phyloP scores from a whole-genome alignment of 2,113 vertebrate genomes.

The Clarias magur region DNA sequence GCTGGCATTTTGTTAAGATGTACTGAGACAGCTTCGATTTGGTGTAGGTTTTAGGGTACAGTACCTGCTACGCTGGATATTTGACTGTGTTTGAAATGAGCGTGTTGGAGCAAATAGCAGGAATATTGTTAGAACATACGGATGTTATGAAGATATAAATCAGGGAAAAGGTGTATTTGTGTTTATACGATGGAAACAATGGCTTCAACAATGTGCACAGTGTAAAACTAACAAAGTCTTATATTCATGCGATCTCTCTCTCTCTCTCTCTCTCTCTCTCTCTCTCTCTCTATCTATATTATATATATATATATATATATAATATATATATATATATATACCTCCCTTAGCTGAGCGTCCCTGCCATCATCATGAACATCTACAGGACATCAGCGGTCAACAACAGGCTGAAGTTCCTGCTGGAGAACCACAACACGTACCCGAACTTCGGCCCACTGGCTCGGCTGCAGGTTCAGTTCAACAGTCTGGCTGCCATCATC shows the following conservation, averaged over 20 bases:
- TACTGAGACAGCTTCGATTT: neutral
- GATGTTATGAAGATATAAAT: neutral
- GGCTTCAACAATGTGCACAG: neutral
- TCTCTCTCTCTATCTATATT: neutral
- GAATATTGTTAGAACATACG: neutral
- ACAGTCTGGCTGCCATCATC: constrained; percentile 85
- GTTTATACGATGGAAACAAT: neutral
- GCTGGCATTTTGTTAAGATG: neutral
- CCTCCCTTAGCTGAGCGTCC: constrained; percentile 79
- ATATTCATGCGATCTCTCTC: neutral
- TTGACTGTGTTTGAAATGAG: neutral
- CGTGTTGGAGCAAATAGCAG: neutral
- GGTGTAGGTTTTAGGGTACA: neutral
- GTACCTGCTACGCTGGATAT: neutral
- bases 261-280: neutral
- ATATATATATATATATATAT: no score
- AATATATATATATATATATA: no score
- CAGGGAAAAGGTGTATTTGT: neutral
- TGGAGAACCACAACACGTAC: constrained; percentile 83
- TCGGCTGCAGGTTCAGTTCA: constrained; percentile 91
- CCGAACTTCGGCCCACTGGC: constrained; percentile 86
- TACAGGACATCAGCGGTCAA: constrained; percentile 81
- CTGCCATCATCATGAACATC: constrained; percentile 85
- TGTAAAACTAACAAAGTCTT: neutral
- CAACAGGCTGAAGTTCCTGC: constrained; percentile 74